Evolutionary conservation across 1,140 invertebrate genomes (phyloP).

Genomic region (Teleopsis dalmanni): DNA sequence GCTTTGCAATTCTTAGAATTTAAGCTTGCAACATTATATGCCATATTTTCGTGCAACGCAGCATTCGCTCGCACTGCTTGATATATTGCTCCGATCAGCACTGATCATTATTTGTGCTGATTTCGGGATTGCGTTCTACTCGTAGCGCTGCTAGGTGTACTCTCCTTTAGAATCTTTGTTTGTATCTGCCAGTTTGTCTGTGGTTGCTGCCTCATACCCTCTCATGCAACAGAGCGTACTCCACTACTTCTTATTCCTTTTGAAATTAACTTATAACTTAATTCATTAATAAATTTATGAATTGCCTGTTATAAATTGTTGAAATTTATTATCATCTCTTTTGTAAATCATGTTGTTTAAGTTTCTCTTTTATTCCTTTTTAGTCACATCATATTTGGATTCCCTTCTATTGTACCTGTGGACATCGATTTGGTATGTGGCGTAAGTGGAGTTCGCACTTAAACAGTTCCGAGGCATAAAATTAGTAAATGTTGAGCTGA

Average conservation of each 20-base stretch:
- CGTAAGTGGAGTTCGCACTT: too few species aligned
- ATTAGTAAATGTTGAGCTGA: too few species aligned
- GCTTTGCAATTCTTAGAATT: conserved; percentile 1
- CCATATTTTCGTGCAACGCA: background rate
- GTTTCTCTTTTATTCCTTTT: too few species aligned
- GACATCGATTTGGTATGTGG: too few species aligned
- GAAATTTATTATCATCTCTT: conserved; percentile 29
- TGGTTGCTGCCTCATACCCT: background rate
- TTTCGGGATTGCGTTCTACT: conserved; percentile 14
- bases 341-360: conserved; percentile 8
- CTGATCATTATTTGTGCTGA: conserved; percentile 24
- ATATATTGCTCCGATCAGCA: conserved; percentile 31
- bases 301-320: conserved; percentile 39
- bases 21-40: background rate
- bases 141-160: conserved; percentile 13
- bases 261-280: conserved; percentile 43
- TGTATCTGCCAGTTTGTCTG: conserved; percentile 4
- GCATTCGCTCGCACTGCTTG: conserved; percentile 10
- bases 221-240: too few species aligned
- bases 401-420: too few species aligned
- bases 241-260: too few species aligned
- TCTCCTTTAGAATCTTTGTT: conserved; percentile 2
- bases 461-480: too few species aligned
- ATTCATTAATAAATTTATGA: conserved; percentile 44
- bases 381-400: too few species aligned